phyloP scores from a whole-genome alignment of 2,888 invertebrate species.

The Rhamnusium bicolor region DNA sequence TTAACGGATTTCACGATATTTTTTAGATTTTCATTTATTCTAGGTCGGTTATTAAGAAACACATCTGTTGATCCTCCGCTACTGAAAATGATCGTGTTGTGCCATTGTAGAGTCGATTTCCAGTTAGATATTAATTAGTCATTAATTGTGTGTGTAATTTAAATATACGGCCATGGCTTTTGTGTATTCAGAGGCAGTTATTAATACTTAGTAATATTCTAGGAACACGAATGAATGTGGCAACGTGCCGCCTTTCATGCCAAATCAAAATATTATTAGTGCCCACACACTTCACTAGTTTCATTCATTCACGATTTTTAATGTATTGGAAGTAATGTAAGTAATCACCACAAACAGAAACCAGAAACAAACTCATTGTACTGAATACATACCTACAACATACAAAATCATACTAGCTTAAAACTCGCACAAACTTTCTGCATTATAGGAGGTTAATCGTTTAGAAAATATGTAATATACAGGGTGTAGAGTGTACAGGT shows the following conservation, averaged over 20 bases:
- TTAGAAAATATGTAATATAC: too few relatives aligned
- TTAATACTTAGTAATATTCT: conserved; percentile 7
- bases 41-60: background rate
- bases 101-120: background rate
- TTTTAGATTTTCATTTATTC: background rate
- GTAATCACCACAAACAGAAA: background rate
- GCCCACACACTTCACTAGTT: conserved; percentile 6
- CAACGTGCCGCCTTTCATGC: conserved; percentile 27
- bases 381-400: too few relatives aligned
- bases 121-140: conserved; percentile 49
- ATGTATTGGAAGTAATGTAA: background rate
- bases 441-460: too few relatives aligned
- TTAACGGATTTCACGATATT: too few relatives aligned
- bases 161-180: conserved; percentile 9
- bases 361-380: background rate
- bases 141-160: conserved; percentile 42
- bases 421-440: too few relatives aligned
- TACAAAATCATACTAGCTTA: too few relatives aligned
- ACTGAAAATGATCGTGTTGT: background rate
- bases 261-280: background rate
- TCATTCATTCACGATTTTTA: conserved; percentile 1
- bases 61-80: background rate
- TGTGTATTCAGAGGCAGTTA: background rate
- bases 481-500: too few relatives aligned
- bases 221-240: conserved; percentile 15